Evolutionary conservation across 2,888 invertebrate genomes (phyloP), one percentile per base, ranked within the genome.

Genomic region (Lithosia quadra): DNA sequence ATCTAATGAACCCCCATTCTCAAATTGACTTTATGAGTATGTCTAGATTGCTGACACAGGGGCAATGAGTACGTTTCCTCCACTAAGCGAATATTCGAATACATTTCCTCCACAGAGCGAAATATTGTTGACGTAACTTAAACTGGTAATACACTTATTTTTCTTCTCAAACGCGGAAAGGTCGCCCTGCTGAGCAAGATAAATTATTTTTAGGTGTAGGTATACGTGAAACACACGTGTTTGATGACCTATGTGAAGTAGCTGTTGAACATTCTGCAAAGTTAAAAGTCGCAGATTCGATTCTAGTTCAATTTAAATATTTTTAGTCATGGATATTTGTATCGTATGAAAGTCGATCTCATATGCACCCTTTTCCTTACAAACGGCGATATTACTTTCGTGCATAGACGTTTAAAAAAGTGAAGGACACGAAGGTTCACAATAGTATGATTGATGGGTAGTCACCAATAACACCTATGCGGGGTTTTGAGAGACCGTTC

Each of bases 81-180:
- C 28, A 57, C 62, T 43, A 21, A 33, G 24, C 15, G n/a, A n/a
- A 56, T 43, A 39, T 58, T 43, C 18, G 43, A 43, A 43, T 7
- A 7, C 53, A 9, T 21, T 21, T 53, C 21, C n/a, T 21, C 21
- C 9, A 21, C n/a, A n/a, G 1, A 21, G 34, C 18, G 34, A 1
- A 22, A 21, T 49, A 67, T 68, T 77, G 70, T 75, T 78, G 66
- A 67, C 61, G 65, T 71, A 69, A 70, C 63, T 55, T 72, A 56
- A 53, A 57, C 58, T 36, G 28, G n/a, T 58, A 59, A 63, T 58
- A 69, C 10, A 33, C 59, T 33, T 18, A n/a, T 11, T 65, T 66
- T 24, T 22, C 24, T 58, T 49, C 0, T 28, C 24, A 62, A 9
- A n/a, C 7, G n/a, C 3, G 43, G 61, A 62, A 62, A 28, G 36